phyloP scores from a whole-genome alignment of 2,888 invertebrate species.

The Drosophila pullipes region DNA sequence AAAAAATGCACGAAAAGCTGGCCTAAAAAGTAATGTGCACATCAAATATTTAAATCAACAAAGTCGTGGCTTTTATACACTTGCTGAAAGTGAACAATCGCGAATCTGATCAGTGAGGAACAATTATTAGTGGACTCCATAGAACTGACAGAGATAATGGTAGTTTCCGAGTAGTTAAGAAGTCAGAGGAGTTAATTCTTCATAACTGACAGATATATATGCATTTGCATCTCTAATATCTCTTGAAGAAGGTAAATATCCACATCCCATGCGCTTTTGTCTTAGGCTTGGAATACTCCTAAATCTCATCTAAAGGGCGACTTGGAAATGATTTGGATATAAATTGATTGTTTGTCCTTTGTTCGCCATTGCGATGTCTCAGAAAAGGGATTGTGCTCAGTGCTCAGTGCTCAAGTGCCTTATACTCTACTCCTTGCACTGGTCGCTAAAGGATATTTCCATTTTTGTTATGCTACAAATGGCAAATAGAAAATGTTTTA shows the following conservation, averaged over 20 bases:
- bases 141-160: not conserved
- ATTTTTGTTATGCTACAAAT: slow-evolving; percentile 61
- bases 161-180: not conserved
- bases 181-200: not conserved
- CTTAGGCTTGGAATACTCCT: not conserved
- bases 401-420: not conserved
- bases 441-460: slow-evolving; percentile 28
- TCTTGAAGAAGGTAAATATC: not conserved
- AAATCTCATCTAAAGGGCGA: not conserved
- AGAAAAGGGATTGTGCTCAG: slow-evolving; percentile 10
- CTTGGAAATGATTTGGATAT: slow-evolving; percentile 7
- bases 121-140: not conserved
- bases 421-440: slow-evolving; percentile 9
- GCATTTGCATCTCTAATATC: not conserved
- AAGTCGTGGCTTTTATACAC: slow-evolving; percentile 4
- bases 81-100: not conserved
- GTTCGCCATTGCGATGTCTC: slow-evolving; percentile 8
- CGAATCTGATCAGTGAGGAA: not conserved
- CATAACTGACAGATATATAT: not conserved
- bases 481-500: slow-evolving; percentile 80
- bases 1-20: slow-evolving; percentile 13
- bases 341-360: slow-evolving; percentile 23
- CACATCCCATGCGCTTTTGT: not conserved
- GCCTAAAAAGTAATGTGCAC: slow-evolving; percentile 5
- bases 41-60: slow-evolving; percentile 2